A percentile compares a stretch with the other conserved stretches of the same genome.
Evolutionary conservation across 2,797 vertebrate species (phyloP).

Genomic region (Triplophysa bombifrons): DNA sequence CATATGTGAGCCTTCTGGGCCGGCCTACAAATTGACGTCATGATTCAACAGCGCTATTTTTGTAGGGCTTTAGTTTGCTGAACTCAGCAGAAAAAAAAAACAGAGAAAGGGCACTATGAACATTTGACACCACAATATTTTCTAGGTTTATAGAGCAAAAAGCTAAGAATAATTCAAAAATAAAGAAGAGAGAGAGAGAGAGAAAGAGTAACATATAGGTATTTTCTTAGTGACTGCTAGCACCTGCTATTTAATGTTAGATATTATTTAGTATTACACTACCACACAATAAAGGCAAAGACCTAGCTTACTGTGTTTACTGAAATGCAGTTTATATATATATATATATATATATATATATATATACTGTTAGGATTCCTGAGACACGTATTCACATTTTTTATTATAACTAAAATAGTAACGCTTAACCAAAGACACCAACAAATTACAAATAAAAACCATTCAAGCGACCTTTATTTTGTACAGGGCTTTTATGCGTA

Average conservation of each 20-base stretch:
- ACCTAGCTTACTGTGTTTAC: background rate
- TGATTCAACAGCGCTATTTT: background rate
- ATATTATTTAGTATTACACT: background rate
- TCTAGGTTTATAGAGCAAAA: background rate
- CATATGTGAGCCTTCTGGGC: background rate
- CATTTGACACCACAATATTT: background rate
- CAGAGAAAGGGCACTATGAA: background rate
- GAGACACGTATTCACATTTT: background rate
- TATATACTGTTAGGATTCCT: background rate
- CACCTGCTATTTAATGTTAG: background rate
- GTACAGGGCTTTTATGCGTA: background rate
- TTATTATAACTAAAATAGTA: background rate
- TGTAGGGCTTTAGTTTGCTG: background rate
- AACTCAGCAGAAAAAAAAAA: background rate
- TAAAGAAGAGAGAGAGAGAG: too few species aligned
- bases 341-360: too few species aligned
- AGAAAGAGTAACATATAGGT: too few species aligned
- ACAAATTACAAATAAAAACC: background rate
- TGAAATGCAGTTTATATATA: background rate
- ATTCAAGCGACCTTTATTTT: background rate
- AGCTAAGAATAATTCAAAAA: too few species aligned
- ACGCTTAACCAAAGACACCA: background rate
- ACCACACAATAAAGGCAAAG: background rate
- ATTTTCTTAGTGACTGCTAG: too few species aligned
- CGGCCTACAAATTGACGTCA: conserved; percentile 5